Conservation (phyloP, 1,140 invertebrate species). For the Zaprionus tsacasi region DNA sequence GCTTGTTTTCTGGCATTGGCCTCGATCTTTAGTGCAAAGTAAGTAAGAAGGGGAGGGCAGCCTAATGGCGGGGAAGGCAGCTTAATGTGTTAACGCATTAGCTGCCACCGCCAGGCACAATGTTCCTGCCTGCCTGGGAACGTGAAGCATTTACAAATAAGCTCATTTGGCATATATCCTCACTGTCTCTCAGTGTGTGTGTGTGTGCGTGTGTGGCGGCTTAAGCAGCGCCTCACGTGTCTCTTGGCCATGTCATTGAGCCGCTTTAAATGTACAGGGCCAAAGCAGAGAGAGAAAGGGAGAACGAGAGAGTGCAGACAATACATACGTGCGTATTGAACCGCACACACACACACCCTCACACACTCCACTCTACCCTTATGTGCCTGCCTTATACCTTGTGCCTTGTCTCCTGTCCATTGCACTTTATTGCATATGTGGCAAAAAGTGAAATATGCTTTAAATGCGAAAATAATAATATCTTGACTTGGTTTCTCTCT, state of each 20-base stretch:
- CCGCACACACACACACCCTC: not conserved
- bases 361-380: not conserved
- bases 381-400: not conserved
- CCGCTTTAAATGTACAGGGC: constrained; percentile 57
- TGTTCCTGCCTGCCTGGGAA: not conserved
- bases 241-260: constrained; percentile 19
- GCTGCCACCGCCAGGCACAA: not conserved
- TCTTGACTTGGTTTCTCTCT: not conserved
- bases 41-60: constrained; percentile 62
- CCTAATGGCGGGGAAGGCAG: not conserved
- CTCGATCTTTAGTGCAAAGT: constrained; percentile 98
- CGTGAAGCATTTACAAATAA: constrained; percentile 53
- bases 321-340: not conserved
- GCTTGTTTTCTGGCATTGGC: constrained; percentile 97
- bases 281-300: not conserved
- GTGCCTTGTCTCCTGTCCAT: not conserved
- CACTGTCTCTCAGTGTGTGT: not conserved
- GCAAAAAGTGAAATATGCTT: not conserved
- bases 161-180: constrained; percentile 36
- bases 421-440: constrained; percentile 24
- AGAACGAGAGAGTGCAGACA: not conserved
- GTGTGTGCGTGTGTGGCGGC: constrained; percentile 21
- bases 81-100: constrained; percentile 61
- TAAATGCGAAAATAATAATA: constrained; percentile 1
- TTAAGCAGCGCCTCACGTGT: constrained; percentile 62